These are phyloP conservation scores for Chymomyza fuscimana DNA, from an alignment of 2,888 invertebrate genomes.

Conservation along the genomic window DNA sequence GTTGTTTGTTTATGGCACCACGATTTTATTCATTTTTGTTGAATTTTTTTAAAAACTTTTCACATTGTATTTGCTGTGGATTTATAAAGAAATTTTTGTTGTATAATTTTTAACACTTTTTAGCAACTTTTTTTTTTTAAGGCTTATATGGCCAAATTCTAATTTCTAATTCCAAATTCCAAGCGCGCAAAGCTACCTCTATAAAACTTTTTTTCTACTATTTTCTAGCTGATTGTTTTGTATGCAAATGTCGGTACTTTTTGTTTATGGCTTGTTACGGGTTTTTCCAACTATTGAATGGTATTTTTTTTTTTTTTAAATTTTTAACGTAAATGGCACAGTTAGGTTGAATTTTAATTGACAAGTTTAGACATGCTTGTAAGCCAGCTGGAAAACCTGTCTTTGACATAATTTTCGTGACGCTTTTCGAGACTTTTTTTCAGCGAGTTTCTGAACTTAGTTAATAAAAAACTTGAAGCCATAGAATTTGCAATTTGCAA, in stretches of 20 bases:
- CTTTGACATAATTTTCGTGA: slow-evolving; percentile 36
- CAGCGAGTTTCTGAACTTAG: background rate
- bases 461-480: slow-evolving; percentile 6
- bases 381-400: slow-evolving; percentile 35
- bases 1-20: slow-evolving; percentile 58
- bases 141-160: slow-evolving; percentile 11
- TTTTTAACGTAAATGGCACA: slow-evolving; percentile 35
- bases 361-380: slow-evolving; percentile 31
- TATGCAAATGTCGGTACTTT: slow-evolving; percentile 53
- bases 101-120: slow-evolving; percentile 19
- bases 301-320: slow-evolving; percentile 14
- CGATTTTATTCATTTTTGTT: slow-evolving; percentile 72
- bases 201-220: background rate
- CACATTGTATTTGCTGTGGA: background rate
- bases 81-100: background rate
- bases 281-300: background rate
- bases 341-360: slow-evolving; percentile 40
- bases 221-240: slow-evolving; percentile 43
- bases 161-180: slow-evolving; percentile 51
- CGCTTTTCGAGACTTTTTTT: slow-evolving; percentile 22
- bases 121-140: slow-evolving; percentile 22
- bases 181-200: slow-evolving; percentile 16
- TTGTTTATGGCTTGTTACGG: background rate
- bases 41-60: slow-evolving; percentile 8
- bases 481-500: background rate